Base-by-base conservation (phyloP, 2,888 invertebrate species). In the Nomada ruficornis region DNA sequence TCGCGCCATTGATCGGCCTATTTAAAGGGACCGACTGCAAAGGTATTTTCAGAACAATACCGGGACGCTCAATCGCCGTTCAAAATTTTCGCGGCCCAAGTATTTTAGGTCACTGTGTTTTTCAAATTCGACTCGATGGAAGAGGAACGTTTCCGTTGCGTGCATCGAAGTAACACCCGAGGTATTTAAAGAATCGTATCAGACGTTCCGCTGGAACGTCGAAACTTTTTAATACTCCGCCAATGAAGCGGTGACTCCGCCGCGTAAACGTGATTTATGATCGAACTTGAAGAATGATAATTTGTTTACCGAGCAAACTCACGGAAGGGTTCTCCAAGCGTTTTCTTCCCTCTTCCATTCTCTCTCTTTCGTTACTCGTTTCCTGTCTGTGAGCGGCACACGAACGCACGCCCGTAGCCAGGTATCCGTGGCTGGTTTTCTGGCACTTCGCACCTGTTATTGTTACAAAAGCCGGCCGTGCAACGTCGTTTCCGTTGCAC, bases 221-320 rank as follows among this genome's bases (percentile, higher is more conserved):
- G 65, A 70, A 81, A 68, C 70, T 84, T 84, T 64, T 76, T 84
- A 86, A 84, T 68, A 29, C 55, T 60, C 69, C 70, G 65, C 59
- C 71, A 60, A 80, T 77, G 29, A 36, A 47, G 71, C 77, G 69
- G 64, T 70, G 77, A 74, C 76, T 70, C 59, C 54, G 29, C 9
- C 62, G 54, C 59, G 64, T 62, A 73, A 74, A 77, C 81, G 72
- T 68, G 85, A 78, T 84, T 86, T 78, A 81, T 71, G 81, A 81
- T 77, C 62, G 36, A 77, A 69, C 67, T 64, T 44, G 23, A 20
- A 44, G 77, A 68, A 71, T 60, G 82, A 68, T 77, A 81, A 82
- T 82, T 67, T 76, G 82, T 70, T 82, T 82, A 82, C 77, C 76
- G 76, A 47, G 82, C 77, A 77, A 82, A 82, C 74, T 68, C 52